Evolutionary conservation across 2,888 invertebrate genomes (phyloP), one percentile per base, ranked within the genome.

Genomic region (Anoplius nigerrimus): DNA sequence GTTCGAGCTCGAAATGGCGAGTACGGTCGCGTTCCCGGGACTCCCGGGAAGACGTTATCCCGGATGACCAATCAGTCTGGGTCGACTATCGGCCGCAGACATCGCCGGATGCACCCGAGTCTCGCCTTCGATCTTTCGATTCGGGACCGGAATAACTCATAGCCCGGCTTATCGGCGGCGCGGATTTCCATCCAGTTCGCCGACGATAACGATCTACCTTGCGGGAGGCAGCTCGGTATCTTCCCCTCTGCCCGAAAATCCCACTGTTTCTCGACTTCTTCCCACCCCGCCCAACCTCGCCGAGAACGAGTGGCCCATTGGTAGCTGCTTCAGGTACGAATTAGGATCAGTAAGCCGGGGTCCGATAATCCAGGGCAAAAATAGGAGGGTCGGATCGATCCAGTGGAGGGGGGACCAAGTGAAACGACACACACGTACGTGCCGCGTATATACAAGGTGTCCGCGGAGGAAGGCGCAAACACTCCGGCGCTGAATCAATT

Each of bases 311-410:
- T 20, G 57, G n/a, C 51, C 43, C 64, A 72, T 68, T 71, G 15
- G 66, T 77, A 61, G 56, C 52, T 54, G 66, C 60, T 53, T 60
- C 51, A 71, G 74, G 68, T 64, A 69, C 66, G 71, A 74, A 78
- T 78, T 79, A 76, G 72, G 66, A 75, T 68, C 64, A 70, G 72
- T 64, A 72, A 72, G 76, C 62, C 67, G 54, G 58, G 54, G 57
- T 62, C 66, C 65, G 63, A 72, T 72, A 72, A 79, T 72, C 62
- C 68, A 34, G 46, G 24, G 59, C 51, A 69, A 74, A 74, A 76
- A 67, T 68, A 62, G 62, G 24, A 46, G 21, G 24, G 53, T 52
- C 27, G 27, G 34, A 69, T 75, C 72, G 71, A 71, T 68, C 51
- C 55, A 22, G n/a, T n/a, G n/a, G n/a, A n/a, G n/a, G n/a, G n/a